Evolutionary conservation across 2,113 vertebrate species (phyloP), one percentile per base, ranked within the genome.

Genomic region (Dromaius novaehollandiae): DNA sequence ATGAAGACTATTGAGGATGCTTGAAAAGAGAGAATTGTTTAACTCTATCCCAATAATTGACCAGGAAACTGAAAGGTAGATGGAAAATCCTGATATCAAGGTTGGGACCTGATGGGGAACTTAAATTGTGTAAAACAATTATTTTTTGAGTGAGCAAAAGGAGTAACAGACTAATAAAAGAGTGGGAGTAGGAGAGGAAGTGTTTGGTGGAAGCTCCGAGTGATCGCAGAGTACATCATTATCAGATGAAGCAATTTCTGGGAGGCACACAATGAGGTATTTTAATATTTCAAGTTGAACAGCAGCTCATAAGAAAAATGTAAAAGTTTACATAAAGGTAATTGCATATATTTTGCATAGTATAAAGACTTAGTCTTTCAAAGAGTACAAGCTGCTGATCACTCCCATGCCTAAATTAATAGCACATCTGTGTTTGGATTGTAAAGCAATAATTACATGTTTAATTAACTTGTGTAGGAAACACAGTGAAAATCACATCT

Each of bases 381-480:
- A 46, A n/a, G 17, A 66, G 40, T 69, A 15, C 19, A 74, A 74
- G 53, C 66, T 80, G 77, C 77, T 69, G 79, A 90, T 86, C 50
- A 18, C 44, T 88, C 55, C 42, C 17, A 19, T 83, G 30, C 68
- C 53, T 44, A 44, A 79, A 19, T 44, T 93, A 61, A 86, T 42
- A 69, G 79, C 26, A 28, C 48, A 48, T 89, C 71, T 71, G 75
- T 84, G 28, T 80, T 75, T 64, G 46, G 19, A 58, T 61, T 76
- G 14, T 69, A 66, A 90, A 90, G 48, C 24, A 73, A 8, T 68
- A 74, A 60, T 61, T 42, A 64, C 48, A 53, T 42, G 18, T 84
- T 84, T 81, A 75, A 88, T 93, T 95, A 88, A 81, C n/a, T 87
- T 71, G 75, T 34, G 14, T 51, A 82, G 65, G 40, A 85, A 71